phyloP scores from a whole-genome alignment of 2,888 invertebrate species.

The Epiblema foenella region DNA sequence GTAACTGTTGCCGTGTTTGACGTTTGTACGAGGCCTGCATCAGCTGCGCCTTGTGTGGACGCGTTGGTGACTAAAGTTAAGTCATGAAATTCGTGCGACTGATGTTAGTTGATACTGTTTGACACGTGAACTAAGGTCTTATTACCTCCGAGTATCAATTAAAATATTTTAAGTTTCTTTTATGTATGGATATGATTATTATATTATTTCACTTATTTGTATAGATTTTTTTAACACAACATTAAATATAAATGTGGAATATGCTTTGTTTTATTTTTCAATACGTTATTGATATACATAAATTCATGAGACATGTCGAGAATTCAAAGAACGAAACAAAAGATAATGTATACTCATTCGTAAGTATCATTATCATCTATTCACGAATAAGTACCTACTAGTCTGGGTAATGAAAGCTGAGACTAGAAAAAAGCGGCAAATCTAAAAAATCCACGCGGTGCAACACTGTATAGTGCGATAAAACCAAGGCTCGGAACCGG shows the following conservation, averaged over 20 bases:
- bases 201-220: constrained; percentile 84
- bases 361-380: no score
- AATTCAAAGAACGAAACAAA: background rate
- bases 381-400: no score
- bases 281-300: background rate
- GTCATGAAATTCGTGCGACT: constrained; percentile 71
- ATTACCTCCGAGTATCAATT: constrained; percentile 85
- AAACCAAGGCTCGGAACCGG: no score
- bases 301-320: background rate
- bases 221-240: constrained; percentile 84
- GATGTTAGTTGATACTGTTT: constrained; percentile 79
- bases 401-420: no score
- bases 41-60: constrained; percentile 56
- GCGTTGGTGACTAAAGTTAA: constrained; percentile 60
- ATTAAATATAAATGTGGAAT: constrained; percentile 84
- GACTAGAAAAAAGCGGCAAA: no score
- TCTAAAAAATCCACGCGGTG: no score
- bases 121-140: constrained; percentile 78
- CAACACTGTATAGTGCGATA: no score
- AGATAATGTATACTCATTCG: no score
- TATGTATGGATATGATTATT: constrained; percentile 78
- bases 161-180: constrained; percentile 76
- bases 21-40: constrained; percentile 62
- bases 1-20: constrained; percentile 75
- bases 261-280: constrained; percentile 68